phyloP scores from a whole-genome alignment of 2,888 invertebrate species.

The Tetramorium bicarinatum region DNA sequence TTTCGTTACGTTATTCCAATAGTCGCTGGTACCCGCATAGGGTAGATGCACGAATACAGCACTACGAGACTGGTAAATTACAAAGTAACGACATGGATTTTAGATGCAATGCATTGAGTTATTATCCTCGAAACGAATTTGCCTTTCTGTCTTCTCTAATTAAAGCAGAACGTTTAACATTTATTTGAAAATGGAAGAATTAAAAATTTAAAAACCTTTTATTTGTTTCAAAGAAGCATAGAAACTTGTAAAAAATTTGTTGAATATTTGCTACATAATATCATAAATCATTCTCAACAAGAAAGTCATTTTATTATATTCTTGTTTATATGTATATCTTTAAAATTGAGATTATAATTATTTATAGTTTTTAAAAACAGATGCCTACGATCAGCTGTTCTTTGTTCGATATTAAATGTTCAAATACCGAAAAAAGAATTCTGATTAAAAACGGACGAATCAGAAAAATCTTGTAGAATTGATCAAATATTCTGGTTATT shows the following conservation, averaged over 20 bases:
- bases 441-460: too few relatives aligned
- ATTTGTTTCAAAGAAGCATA: neutral
- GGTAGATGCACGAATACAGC: neutral
- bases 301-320: neutral
- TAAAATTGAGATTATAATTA: neutral
- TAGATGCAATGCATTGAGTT: neutral
- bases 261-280: neutral
- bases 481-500: too few relatives aligned
- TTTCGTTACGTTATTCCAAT: constrained; percentile 39
- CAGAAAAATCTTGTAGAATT: too few relatives aligned
- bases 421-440: neutral
- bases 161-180: neutral
- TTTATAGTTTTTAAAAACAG: neutral
- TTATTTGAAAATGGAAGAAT: neutral
- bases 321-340: neutral
- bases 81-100: neutral
- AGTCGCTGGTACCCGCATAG: constrained; percentile 52
- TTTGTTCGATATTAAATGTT: neutral
- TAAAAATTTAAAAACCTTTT: neutral
- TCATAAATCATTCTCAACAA: neutral
- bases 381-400: neutral
- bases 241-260: neutral
- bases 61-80: neutral
- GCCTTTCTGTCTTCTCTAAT: neutral
- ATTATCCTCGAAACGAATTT: neutral